Percentiles rank a stretch among this genome's conserved stretches.
phyloP scores from a whole-genome alignment of 2,113 vertebrate species.

The Zapus hudsonius region DNA sequence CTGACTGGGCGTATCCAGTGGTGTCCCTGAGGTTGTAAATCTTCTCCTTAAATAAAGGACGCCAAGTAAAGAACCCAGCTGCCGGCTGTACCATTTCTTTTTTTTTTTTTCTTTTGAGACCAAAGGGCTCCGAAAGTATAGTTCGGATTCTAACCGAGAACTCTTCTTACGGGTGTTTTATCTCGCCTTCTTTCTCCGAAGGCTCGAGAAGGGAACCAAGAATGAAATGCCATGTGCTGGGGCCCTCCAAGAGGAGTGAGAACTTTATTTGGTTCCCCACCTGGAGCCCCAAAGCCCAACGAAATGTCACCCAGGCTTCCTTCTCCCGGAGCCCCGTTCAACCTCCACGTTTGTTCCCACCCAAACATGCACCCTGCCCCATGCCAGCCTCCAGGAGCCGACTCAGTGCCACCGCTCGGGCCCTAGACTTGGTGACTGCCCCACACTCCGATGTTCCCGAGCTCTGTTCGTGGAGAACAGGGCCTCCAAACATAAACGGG shows the following conservation, averaged over 20 bases:
- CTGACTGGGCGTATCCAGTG: background rate
- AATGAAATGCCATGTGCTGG: background rate
- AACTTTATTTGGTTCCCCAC: slow-evolving; percentile 15
- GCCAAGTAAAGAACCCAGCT: background rate
- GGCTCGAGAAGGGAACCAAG: background rate
- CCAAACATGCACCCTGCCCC: background rate
- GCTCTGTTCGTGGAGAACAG: background rate
- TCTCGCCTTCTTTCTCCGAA: background rate
- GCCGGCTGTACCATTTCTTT: slow-evolving; percentile 30
- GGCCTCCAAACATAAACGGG: background rate
- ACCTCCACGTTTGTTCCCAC: background rate
- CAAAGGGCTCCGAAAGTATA: slow-evolving; percentile 12
- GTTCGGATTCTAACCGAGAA: slow-evolving; percentile 49
- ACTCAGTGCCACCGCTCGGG: background rate
- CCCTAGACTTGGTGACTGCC: background rate
- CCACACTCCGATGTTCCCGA: background rate
- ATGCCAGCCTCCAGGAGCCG: background rate
- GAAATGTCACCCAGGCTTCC: slow-evolving; percentile 45
- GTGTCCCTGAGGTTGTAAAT: background rate
- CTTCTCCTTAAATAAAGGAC: background rate
- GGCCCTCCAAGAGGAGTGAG: background rate
- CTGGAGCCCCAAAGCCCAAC: slow-evolving; percentile 38
- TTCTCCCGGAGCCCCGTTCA: background rate
- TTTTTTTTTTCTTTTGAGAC: background rate
- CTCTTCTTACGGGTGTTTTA: slow-evolving; percentile 36